A percentile compares a stretch with the other conserved stretches of the same genome.
phyloP scores from a whole-genome alignment of 2,888 invertebrate genomes.

The Subacronicta megacephala region DNA sequence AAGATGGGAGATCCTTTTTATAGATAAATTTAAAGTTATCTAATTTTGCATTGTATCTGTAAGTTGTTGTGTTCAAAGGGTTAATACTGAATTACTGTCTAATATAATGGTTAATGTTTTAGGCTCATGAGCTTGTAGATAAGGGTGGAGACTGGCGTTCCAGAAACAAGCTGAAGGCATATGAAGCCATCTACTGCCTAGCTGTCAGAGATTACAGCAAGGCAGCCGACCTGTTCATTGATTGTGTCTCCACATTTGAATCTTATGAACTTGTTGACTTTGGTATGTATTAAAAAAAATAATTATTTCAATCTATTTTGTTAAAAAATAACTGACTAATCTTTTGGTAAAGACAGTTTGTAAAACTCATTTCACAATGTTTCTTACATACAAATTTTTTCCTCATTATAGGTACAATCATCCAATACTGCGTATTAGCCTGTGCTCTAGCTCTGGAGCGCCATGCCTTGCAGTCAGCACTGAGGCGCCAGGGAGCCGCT shows the following conservation, averaged over 20 bases:
- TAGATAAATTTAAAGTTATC: too few relatives aligned
- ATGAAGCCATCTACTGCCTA: constrained; percentile 98
- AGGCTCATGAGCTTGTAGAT: constrained; percentile 93
- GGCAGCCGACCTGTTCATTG: constrained; percentile 98
- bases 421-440: constrained; percentile 89
- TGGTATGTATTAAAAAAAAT: too few relatives aligned
- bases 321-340: too few relatives aligned
- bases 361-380: background rate
- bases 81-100: too few relatives aligned
- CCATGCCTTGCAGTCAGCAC: constrained; percentile 87
- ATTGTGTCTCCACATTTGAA: constrained; percentile 99
- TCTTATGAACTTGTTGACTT: constrained; percentile 99
- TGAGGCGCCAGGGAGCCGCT: constrained; percentile 91
- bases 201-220: constrained; percentile 98
- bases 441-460: constrained; percentile 89
- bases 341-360: too few relatives aligned
- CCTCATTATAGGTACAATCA: constrained; percentile 90
- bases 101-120: constrained; percentile 47
- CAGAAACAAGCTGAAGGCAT: constrained; percentile 98
- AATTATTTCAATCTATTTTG: too few relatives aligned
- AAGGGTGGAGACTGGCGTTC: constrained; percentile 99
- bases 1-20: too few relatives aligned
- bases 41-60: too few relatives aligned
- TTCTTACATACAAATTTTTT: too few relatives aligned
- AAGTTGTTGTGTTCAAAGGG: too few relatives aligned